Evolutionary conservation across 2,888 invertebrate species (phyloP), one percentile per base, ranked within the genome.

Genomic region (Cosmia trapezina): DNA sequence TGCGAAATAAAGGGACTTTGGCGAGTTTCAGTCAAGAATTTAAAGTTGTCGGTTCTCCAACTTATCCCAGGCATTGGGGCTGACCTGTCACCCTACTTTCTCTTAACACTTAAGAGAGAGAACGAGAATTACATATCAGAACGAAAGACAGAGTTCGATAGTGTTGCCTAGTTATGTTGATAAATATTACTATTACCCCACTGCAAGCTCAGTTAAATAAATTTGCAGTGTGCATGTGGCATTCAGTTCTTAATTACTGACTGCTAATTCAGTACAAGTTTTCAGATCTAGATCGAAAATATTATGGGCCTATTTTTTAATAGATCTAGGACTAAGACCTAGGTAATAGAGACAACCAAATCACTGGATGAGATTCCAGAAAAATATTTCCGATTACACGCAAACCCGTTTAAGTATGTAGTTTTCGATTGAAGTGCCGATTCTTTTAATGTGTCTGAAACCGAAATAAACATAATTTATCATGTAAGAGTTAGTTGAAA

Each of bases 21-120:
- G 70, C 53, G 51, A 72, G 66, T 73, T 77, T 83, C 80, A 80
- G 85, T 84, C 84, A 76, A 83, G 60, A 75, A 81, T 70, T 71
- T 61, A 54, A 81, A 76, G 57, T 74, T 73, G 72, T 75, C 66
- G 68, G 69, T 53, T 49, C 28, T 75, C 51, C 28, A 60, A 60
- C 66, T 75, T 57, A 62, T 57, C 73, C 60, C 78, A 74, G 61
- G 63, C 68, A 71, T 67, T 71, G 51, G 59, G 61, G 62, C 63
- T 69, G 70, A 81, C 66, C 65, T 70, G 75, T 66, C 73, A 80
- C 45, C 53, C 57, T 70, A 85, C 74, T 80, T 83, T 86, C 74
- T 76, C 76, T 62, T 62, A 51, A 49, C 45, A 56, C 51, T 41
- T 22, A 19, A 41, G 47, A 60, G 65, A 73, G 67, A 73, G 45